A percentile compares a stretch with the other conserved stretches of the same genome.
Conservation (phyloP, 2,888 invertebrate species). For the Trachelus iudaicus region DNA sequence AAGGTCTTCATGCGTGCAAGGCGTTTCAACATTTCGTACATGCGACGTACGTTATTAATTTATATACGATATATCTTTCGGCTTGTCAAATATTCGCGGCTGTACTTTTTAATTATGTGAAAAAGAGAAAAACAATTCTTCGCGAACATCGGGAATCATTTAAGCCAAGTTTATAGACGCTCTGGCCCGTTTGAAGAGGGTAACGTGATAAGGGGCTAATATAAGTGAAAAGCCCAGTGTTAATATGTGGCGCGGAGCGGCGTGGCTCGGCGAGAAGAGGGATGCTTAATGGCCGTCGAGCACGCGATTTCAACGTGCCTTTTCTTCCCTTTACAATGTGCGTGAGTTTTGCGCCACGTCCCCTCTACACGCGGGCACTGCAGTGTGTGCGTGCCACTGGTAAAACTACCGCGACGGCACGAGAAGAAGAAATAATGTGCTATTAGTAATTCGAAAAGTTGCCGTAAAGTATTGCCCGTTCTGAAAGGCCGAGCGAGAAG, state of each 20-base stretch:
- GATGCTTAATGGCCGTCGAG: slow-evolving; percentile 31
- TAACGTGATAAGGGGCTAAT: slow-evolving; percentile 16
- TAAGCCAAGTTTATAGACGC: neutral
- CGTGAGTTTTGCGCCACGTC: neutral
- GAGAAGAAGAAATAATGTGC: slow-evolving; percentile 1
- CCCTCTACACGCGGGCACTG: neutral
- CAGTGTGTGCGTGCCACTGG: neutral
- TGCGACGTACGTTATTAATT: neutral
- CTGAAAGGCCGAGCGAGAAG: neutral
- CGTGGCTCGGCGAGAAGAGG: slow-evolving; percentile 15
- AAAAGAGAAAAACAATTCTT: neutral
- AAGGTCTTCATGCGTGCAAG: neutral
- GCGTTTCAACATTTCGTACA: neutral
- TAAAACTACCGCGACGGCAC: slow-evolving; percentile 6
- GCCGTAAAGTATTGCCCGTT: neutral
- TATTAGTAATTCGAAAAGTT: slow-evolving; percentile 2
- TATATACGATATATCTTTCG: neutral
- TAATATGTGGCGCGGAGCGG: slow-evolving; percentile 29
- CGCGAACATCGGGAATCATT: neutral
- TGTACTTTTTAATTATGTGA: neutral
- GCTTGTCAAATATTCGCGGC: neutral
- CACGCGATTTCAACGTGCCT: slow-evolving; percentile 34
- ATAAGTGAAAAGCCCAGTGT: slow-evolving; percentile 34
- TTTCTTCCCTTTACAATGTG: slow-evolving; percentile 15
- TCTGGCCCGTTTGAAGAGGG: neutral